Evolutionary conservation across 2,797 vertebrate genomes (phyloP).

Genomic region (Amazonetta brasiliensis): DNA sequence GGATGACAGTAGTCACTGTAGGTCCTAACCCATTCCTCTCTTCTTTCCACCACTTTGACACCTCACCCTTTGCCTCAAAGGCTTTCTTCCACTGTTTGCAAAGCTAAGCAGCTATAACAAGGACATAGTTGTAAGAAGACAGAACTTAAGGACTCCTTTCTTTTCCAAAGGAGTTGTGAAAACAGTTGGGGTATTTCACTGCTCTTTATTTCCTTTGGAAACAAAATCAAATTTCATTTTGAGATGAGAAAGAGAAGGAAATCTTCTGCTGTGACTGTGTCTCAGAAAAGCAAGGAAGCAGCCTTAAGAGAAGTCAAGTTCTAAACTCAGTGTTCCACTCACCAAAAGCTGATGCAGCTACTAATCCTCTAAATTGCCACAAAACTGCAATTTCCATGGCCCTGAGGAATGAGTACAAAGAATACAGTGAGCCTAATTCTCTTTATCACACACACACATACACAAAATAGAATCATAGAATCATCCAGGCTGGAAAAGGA

Average conservation of each 20-base stretch:
- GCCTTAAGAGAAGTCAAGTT: not conserved
- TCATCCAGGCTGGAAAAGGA: too few relatives aligned
- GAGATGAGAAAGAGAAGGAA: not conserved
- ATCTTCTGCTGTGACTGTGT: not conserved
- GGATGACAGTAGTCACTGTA: not conserved
- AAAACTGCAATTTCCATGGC: rapidly evolving
- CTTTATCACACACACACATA: not conserved
- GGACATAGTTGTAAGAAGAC: not conserved
- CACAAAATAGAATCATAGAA: not conserved
- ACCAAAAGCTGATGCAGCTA: not conserved
- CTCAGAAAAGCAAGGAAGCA: not conserved
- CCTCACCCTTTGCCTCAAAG: not conserved
- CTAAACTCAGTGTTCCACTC: not conserved
- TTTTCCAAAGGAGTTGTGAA: not conserved
- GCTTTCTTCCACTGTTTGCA: not conserved
- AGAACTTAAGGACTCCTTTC: not conserved
- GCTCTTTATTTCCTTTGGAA: not conserved
- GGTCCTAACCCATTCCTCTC: not conserved
- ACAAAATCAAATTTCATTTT: not conserved
- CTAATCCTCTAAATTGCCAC: not conserved
- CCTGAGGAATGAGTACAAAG: not conserved
- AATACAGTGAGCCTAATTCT: not conserved
- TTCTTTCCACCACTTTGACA: not conserved
- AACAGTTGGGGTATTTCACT: not conserved
- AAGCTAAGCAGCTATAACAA: not conserved